phyloP scores from a whole-genome alignment of 2,113 vertebrate species.

The Ptilonorhynchus violaceus region DNA sequence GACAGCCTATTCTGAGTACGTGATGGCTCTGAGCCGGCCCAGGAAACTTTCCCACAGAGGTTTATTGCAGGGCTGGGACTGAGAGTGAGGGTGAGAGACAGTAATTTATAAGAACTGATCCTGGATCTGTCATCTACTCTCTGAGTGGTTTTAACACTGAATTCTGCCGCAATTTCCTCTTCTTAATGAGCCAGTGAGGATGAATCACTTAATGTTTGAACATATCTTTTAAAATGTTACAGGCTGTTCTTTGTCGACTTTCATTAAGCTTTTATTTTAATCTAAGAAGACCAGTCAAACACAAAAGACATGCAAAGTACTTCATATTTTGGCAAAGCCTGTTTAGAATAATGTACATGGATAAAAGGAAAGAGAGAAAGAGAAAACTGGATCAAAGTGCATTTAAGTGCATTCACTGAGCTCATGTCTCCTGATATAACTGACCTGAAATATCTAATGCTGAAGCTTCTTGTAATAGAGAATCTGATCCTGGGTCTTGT shows the following conservation, averaged over 20 bases:
- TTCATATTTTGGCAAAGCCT: background rate
- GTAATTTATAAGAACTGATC: constrained; percentile 45
- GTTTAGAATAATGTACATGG: background rate
- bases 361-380: background rate
- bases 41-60: background rate
- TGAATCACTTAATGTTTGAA: constrained; percentile 57
- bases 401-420: background rate
- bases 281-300: constrained; percentile 2
- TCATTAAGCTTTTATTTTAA: constrained; percentile 58
- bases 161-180: constrained; percentile 46
- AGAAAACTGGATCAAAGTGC: background rate
- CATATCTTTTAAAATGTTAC: constrained; percentile 46
- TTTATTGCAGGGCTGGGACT: constrained; percentile 37
- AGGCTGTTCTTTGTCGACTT: constrained; percentile 44
- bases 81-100: constrained; percentile 11
- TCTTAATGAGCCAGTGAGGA: constrained; percentile 47
- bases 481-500: background rate
- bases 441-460: background rate
- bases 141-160: constrained; percentile 56
- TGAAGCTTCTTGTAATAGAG: background rate
- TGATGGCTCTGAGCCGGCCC: constrained; percentile 4
- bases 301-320: background rate
- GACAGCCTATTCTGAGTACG: background rate
- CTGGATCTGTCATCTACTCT: constrained; percentile 43
- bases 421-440: background rate